Evolutionary conservation across 2,888 invertebrate genomes (phyloP).

Genomic region (Nysson spinosus): DNA sequence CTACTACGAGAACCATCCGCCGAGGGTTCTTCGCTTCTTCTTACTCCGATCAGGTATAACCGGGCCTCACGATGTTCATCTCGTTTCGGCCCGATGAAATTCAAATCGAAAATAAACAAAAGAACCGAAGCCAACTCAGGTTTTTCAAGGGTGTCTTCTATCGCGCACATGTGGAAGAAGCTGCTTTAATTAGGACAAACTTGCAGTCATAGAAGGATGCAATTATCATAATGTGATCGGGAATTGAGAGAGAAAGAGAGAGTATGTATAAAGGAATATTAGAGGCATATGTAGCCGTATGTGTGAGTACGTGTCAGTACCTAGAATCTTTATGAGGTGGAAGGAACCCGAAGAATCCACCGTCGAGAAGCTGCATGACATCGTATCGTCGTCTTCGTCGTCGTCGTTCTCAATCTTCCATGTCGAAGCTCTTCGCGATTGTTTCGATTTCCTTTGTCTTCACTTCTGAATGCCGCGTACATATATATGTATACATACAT

Average conservation of each 20-base stretch:
- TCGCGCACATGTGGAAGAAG: too few species aligned
- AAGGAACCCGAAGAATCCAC: conserved; percentile 20
- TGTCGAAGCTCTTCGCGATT: conserved; percentile 28
- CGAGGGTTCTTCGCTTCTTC: neutral
- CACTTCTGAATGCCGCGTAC: conserved; percentile 23
- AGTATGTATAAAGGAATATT: neutral
- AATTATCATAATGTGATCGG: too few species aligned
- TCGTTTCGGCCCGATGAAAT: neutral
- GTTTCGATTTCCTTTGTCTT: conserved; percentile 35
- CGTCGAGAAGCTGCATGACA: conserved; percentile 21
- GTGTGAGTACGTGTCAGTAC: conserved; percentile 4
- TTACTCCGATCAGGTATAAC: conserved; percentile 3
- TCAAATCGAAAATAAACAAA: neutral
- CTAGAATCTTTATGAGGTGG: conserved; percentile 23
- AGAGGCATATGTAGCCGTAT: conserved; percentile 1
- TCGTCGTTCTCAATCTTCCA: conserved; percentile 20
- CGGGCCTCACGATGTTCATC: neutral
- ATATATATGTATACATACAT: too few species aligned
- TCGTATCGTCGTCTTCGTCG: too few species aligned
- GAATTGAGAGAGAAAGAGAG: conserved; percentile 10
- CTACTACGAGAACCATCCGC: too few species aligned
- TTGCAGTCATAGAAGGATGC: too few species aligned
- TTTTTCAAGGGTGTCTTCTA: too few species aligned
- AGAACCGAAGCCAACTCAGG: neutral
- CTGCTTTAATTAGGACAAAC: too few species aligned